phyloP scores from a whole-genome alignment of 1,140 invertebrate genomes.

The Hylaeus anthracinus region DNA sequence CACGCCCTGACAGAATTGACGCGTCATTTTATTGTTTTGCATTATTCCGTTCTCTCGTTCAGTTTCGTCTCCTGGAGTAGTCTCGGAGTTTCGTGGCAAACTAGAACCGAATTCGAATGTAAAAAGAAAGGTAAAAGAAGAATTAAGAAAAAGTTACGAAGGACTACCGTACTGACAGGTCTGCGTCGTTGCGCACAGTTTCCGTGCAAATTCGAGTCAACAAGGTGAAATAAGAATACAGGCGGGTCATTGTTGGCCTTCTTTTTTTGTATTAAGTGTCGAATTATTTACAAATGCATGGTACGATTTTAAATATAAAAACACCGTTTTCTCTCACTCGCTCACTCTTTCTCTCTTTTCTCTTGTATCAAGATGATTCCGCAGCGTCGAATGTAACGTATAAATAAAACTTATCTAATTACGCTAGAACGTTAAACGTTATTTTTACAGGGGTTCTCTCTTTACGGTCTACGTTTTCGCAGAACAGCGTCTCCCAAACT shows the following conservation, averaged over 20 bases:
- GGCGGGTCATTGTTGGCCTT: not conserved
- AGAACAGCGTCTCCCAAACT: too few relatives aligned
- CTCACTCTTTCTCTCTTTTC: slow-evolving; percentile 3
- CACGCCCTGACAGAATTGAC: slow-evolving; percentile 65
- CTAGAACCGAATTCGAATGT: not conserved
- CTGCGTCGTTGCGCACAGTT: not conserved
- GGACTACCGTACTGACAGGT: not conserved
- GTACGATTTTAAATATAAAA: slow-evolving; percentile 70
- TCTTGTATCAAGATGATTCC: slow-evolving; percentile 63
- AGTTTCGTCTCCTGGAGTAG: not conserved
- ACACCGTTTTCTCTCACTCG: slow-evolving; percentile 11
- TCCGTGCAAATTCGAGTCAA: not conserved
- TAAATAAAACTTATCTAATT: slow-evolving; percentile 73
- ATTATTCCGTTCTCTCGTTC: not conserved
- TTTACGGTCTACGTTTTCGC: slow-evolving; percentile 11
- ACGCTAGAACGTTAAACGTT: slow-evolving; percentile 68
- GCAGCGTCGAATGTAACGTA: slow-evolving; percentile 61
- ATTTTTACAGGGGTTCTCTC: slow-evolving; percentile 52
- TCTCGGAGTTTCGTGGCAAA: not conserved
- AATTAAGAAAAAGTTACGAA: not conserved
- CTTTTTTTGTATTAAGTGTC: slow-evolving; percentile 61
- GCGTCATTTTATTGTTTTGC: not conserved
- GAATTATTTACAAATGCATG: slow-evolving; percentile 76
- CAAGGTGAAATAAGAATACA: not conserved
- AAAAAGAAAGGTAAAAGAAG: slow-evolving; percentile 7